Base-by-base conservation (phyloP, 2,113 vertebrate species). In the Toxostoma redivivum region DNA sequence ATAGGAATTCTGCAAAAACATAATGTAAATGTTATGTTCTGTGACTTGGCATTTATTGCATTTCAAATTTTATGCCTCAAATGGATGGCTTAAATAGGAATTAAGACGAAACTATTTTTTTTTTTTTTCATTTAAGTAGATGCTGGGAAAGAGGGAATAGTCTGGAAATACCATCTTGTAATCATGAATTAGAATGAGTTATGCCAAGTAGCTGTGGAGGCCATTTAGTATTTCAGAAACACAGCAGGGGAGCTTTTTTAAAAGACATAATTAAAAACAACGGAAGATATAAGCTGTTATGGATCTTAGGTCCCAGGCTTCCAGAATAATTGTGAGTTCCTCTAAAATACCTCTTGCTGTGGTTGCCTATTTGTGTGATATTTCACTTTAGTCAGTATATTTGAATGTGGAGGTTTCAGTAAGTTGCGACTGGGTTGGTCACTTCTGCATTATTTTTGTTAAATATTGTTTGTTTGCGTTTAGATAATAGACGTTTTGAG, bases 181-280 rank as follows among this genome's bases (percentile, higher is more conserved):
- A 97, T 97, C 87, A 90, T 94, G 97, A 97, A 97, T 97, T 97
- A 97, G 96, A 97, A 97, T 97, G 96, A 97, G 92, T 97, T 97
- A 97, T 97, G 91, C 92, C 95, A 96, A 95, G 96, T 97, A 96
- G 86, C 96, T 95, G 91, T 95, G 77, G 96, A 97, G 96, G 93
- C 97, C 94, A 95, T 97, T 98, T 97, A 97, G 95, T 97, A 96
- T 96, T 97, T 97, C 95, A 97, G 97, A 97, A 97, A 91, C 96
- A 90, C 97, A 97, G 97, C 97, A 94, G 97, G 97, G 96, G 95
- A 97, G 91, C 93, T 96, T 98, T 97, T 95, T 97, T 96, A 93
- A 97, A 98, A 97, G 96, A 94, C 97, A 96, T 97, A 97, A 98
- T 97, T 98, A 97, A 97, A 98, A 98, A 90, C 97, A 98, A 97